Conservation (phyloP, 2,113 vertebrate genomes). For the Prinia subflava region DNA sequence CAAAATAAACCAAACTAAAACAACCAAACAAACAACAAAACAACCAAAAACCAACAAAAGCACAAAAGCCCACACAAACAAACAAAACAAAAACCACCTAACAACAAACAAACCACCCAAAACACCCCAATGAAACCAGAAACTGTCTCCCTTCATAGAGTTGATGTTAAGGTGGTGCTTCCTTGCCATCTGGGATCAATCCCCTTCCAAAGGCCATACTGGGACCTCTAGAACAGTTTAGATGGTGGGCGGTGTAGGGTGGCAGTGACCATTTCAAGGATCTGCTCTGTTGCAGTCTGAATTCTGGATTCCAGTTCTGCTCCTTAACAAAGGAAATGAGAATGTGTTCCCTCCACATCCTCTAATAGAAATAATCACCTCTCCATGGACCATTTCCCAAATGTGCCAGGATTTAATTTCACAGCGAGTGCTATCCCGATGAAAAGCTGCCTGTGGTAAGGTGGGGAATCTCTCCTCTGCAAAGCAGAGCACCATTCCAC, state of each 20-base stretch:
- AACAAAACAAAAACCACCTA: not conserved
- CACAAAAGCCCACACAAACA: not conserved
- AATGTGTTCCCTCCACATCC: not conserved
- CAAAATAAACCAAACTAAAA: not conserved
- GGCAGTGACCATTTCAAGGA: not conserved
- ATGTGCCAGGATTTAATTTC: conserved; percentile 40
- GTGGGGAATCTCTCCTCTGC: not conserved
- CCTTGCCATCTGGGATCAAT: not conserved
- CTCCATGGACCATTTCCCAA: conserved; percentile 16
- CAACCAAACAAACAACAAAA: not conserved
- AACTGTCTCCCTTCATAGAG: not conserved
- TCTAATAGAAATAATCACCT: conserved; percentile 13
- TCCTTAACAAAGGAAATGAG: not conserved
- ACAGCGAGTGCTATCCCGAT: not conserved
- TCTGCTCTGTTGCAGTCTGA: not conserved
- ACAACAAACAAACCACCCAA: not conserved
- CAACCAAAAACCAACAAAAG: not conserved
- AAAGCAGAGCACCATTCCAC: not conserved
- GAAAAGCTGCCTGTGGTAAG: not conserved
- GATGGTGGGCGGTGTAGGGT: not conserved
- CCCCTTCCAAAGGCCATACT: not conserved
- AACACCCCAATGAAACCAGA: not conserved
- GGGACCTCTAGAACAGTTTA: not conserved
- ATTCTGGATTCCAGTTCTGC: not conserved
- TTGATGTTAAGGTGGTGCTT: not conserved